Evolutionary conservation across 1,140 invertebrate species (phyloP).

Genomic region (Drosophila ogumai): DNA sequence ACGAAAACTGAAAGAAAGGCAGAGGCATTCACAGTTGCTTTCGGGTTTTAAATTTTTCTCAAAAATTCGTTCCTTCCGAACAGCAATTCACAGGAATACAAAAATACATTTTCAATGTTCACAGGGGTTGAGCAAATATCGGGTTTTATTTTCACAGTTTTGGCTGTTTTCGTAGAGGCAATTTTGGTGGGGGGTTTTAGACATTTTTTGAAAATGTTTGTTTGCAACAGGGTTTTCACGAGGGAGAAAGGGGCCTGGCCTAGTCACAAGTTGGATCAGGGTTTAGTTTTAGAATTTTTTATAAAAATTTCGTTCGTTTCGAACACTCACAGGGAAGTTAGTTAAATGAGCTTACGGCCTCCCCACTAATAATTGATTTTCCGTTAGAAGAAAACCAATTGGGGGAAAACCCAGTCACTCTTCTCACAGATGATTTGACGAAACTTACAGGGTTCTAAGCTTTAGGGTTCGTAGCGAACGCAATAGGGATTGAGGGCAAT

Average conservation of each 20-base stretch:
- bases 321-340: slow-evolving; percentile 54
- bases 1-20: background rate
- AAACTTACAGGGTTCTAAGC: slow-evolving; percentile 53
- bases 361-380: background rate
- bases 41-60: slow-evolving; percentile 54
- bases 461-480: slow-evolving; percentile 43
- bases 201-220: slow-evolving; percentile 73
- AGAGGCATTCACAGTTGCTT: slow-evolving; percentile 60
- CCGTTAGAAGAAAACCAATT: background rate
- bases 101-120: slow-evolving; percentile 35
- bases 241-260: slow-evolving; percentile 5
- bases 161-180: slow-evolving; percentile 63
- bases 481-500: background rate
- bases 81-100: slow-evolving; percentile 48
- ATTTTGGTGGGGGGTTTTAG: slow-evolving; percentile 59
- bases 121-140: slow-evolving; percentile 10
- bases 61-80: slow-evolving; percentile 63
- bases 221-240: slow-evolving; percentile 31
- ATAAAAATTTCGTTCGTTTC: slow-evolving; percentile 60
- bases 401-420: slow-evolving; percentile 3
- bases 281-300: slow-evolving; percentile 55
- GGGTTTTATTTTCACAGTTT: slow-evolving; percentile 49
- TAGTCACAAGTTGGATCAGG: slow-evolving; percentile 38
- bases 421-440: slow-evolving; percentile 76
- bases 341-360: slow-evolving; percentile 23